These are phyloP conservation scores for Platyrinchus mystaceus DNA, from an alignment of 2,797 vertebrate species.

Conservation along the genomic window DNA sequence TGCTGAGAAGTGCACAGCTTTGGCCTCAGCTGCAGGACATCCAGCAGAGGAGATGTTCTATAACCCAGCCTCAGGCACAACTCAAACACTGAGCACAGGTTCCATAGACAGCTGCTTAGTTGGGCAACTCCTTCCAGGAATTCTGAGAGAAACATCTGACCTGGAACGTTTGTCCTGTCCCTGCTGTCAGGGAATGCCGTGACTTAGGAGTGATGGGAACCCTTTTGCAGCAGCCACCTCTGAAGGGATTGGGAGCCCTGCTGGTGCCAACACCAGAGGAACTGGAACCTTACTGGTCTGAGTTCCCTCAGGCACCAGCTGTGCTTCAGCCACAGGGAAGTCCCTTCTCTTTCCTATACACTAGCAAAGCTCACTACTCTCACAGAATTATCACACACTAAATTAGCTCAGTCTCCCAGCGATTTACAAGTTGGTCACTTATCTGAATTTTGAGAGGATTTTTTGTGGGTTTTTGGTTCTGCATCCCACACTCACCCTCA, in stretches of 20 bases:
- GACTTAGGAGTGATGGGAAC: neutral
- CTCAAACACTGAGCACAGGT: neutral
- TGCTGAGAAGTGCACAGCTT: slow-evolving; percentile 76
- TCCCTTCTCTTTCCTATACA: neutral
- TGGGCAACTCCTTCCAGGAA: neutral
- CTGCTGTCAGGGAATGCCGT: neutral
- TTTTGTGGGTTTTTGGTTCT: neutral
- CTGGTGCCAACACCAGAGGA: neutral
- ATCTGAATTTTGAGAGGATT: neutral
- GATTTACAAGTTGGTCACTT: neutral
- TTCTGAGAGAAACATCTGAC: neutral
- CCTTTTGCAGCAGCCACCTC: neutral
- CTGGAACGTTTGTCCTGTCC: neutral
- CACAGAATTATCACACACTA: neutral
- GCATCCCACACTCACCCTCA: neutral
- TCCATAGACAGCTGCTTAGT: neutral
- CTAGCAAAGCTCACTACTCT: neutral
- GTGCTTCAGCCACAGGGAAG: neutral
- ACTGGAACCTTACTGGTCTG: neutral
- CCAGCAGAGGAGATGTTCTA: neutral
- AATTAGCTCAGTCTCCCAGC: neutral
- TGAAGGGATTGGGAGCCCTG: neutral
- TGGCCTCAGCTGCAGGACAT: slow-evolving; percentile 71
- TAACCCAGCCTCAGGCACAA: neutral
- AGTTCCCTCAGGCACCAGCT: neutral